Evolutionary conservation across 2,113 vertebrate genomes (phyloP).

Genomic region (Lampris incognitus): DNA sequence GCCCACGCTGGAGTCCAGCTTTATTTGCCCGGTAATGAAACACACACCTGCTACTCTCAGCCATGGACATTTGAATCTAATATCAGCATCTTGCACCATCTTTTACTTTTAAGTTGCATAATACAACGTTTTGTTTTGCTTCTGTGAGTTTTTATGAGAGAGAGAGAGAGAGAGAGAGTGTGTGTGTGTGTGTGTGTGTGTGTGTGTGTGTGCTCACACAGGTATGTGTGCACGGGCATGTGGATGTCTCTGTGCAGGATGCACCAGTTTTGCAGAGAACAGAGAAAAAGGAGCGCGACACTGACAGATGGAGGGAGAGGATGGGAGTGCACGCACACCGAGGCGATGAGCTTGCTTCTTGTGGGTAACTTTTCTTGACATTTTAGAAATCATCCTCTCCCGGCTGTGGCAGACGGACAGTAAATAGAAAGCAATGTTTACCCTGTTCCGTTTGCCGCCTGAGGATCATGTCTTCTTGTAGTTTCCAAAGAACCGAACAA

Average conservation of each 20-base stretch:
- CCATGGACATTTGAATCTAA: constrained; percentile 76
- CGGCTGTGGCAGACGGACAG: constrained; percentile 3
- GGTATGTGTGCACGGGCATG: background rate
- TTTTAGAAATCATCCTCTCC: background rate
- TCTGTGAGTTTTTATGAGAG: constrained; percentile 30
- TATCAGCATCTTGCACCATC: constrained; percentile 69
- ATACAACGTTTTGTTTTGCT: constrained; percentile 69
- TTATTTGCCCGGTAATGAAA: constrained; percentile 73
- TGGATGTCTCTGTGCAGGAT: background rate
- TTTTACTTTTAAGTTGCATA: constrained; percentile 54
- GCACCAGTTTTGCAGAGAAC: background rate
- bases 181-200: constrained; percentile 32
- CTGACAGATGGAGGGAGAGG: background rate
- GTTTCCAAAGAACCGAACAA: no score
- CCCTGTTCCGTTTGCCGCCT: background rate
- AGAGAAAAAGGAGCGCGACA: constrained; percentile 11
- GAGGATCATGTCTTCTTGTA: background rate
- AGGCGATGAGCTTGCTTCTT: constrained; percentile 17
- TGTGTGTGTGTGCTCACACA: background rate
- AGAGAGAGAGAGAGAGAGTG: background rate
- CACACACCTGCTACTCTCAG: constrained; percentile 83
- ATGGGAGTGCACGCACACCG: constrained; percentile 12
- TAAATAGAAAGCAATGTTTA: background rate
- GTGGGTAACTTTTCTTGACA: constrained; percentile 40
- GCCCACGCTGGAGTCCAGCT: constrained; percentile 64